A percentile compares a stretch with the other conserved stretches of the same genome.
These are phyloP conservation scores for Catocala nupta DNA, from an alignment of 2,888 invertebrate genomes.

Conservation along the genomic window DNA sequence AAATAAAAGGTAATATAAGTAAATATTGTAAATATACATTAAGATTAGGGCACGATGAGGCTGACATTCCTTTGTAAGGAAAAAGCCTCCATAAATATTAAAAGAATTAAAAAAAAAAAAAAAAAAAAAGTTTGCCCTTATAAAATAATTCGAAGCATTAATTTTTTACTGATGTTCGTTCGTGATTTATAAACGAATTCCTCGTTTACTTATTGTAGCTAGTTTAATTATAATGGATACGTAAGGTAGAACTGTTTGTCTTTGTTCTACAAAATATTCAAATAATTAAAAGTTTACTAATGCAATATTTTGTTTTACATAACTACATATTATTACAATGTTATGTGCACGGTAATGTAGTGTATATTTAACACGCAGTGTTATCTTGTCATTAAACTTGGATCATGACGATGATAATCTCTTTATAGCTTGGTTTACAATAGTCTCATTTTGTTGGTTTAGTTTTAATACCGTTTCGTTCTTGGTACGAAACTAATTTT, in stretches of 20 bases:
- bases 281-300: neutral
- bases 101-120: too few species aligned
- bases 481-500: conserved; percentile 55
- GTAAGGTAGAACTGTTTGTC: neutral
- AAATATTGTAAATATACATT: too few species aligned
- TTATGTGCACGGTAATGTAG: neutral
- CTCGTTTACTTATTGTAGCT: neutral
- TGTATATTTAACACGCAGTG: neutral
- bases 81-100: too few species aligned
- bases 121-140: conserved; percentile 18
- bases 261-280: neutral
- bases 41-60: too few species aligned
- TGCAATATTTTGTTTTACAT: neutral
- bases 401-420: neutral
- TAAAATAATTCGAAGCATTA: conserved; percentile 24
- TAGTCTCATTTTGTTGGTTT: neutral
- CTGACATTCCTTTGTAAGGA: too few species aligned
- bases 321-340: neutral
- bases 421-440: conserved; percentile 1
- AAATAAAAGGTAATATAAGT: too few species aligned
- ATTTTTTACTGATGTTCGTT: conserved; percentile 11
- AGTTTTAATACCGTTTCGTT: conserved; percentile 37
- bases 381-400: neutral
- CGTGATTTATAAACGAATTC: neutral
- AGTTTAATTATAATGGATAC: neutral